Conservation (phyloP, 2,888 invertebrate genomes). For the Tenthredo distinguenda region DNA sequence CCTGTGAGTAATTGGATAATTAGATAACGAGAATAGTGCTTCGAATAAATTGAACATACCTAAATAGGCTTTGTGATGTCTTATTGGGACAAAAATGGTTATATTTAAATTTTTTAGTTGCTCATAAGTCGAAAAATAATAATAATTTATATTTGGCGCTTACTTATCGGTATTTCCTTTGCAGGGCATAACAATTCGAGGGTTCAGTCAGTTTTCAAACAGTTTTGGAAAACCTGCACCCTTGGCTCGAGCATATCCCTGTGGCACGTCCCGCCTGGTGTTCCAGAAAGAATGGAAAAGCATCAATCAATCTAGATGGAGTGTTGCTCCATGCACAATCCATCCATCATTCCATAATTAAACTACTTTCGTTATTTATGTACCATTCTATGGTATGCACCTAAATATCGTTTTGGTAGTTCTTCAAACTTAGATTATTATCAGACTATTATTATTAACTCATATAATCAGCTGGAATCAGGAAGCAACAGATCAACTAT, state of each 20-base stretch:
- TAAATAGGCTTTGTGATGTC: background rate
- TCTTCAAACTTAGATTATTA: background rate
- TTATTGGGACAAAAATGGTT: background rate
- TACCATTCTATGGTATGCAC: background rate
- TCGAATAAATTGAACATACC: background rate
- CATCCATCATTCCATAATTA: conserved; percentile 21
- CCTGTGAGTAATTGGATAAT: background rate
- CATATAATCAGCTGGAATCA: background rate
- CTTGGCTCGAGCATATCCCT: background rate
- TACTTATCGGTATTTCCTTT: background rate
- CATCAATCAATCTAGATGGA: background rate
- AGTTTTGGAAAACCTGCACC: conserved; percentile 1
- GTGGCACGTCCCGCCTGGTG: background rate
- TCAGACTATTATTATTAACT: background rate
- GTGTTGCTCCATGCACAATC: background rate
- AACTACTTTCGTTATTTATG: background rate
- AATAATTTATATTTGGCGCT: background rate
- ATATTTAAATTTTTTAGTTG: background rate
- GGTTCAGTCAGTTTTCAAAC: conserved; percentile 4
- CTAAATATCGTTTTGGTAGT: background rate
- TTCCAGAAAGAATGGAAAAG: background rate
- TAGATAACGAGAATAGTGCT: background rate
- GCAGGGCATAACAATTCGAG: background rate
- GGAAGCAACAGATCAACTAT: background rate
- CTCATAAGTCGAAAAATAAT: background rate